Percentiles rank a stretch among this genome's conserved stretches.
These are phyloP conservation scores for Harpegnathos saltator DNA, from an alignment of 1,140 invertebrate species.

Conservation along the genomic window DNA sequence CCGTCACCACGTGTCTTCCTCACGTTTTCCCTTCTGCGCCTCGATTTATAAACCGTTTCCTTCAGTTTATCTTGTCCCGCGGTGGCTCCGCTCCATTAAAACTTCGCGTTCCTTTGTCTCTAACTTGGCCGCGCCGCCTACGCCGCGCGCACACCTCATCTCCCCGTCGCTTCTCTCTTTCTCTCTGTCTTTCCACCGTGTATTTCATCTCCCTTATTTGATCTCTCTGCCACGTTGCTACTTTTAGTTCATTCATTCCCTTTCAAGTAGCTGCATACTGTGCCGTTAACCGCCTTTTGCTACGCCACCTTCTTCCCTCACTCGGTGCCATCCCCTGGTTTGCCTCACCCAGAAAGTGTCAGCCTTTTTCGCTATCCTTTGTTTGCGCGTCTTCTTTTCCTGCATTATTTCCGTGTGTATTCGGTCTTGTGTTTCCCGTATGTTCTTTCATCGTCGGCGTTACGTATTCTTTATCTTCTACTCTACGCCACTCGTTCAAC, in stretches of 20 bases:
- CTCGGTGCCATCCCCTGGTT: not conserved
- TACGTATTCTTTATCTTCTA: constrained; percentile 35
- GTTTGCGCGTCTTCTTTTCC: not conserved
- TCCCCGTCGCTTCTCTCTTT: constrained; percentile 6
- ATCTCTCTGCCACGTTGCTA: constrained; percentile 33
- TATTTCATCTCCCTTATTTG: constrained; percentile 38
- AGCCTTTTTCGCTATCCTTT: not conserved
- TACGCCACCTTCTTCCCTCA: not conserved
- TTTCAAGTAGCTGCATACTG: constrained; percentile 32
- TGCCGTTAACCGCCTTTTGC: constrained; percentile 12
- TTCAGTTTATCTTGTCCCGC: constrained; percentile 39
- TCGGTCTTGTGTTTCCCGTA: constrained; percentile 3
- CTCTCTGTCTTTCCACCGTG: constrained; percentile 15
- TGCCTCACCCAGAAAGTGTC: constrained; percentile 3
- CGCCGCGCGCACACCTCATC: constrained; percentile 42
- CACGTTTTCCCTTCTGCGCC: not conserved
- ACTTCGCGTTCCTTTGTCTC: constrained; percentile 65
- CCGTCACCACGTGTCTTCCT: no score
- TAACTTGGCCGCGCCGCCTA: constrained; percentile 61
- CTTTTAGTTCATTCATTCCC: constrained; percentile 44
- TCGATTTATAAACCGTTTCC: constrained; percentile 51
- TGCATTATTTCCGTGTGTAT: constrained; percentile 22
- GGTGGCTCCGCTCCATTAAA: constrained; percentile 48
- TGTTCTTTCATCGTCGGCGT: constrained; percentile 31
- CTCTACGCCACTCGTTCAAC: not conserved